These are phyloP conservation scores for Brienomyrus brachyistius DNA, from an alignment of 2,113 vertebrate genomes.

Conservation along the genomic window DNA sequence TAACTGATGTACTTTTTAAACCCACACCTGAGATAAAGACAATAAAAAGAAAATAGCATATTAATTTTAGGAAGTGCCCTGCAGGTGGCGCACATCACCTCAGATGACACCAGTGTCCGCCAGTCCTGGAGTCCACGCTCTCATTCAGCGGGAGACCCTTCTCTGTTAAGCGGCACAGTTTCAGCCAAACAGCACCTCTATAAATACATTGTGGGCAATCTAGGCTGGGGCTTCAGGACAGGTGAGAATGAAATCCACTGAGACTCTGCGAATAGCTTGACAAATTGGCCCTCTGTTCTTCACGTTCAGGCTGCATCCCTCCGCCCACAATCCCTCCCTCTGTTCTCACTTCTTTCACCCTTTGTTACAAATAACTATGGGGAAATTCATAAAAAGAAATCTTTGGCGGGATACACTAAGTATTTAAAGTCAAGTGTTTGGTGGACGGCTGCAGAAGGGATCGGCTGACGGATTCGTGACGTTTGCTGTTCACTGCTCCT, in stretches of 20 bases:
- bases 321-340: neutral
- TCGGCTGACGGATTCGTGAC: neutral
- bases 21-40: neutral
- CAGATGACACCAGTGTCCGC: neutral
- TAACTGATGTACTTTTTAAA: neutral
- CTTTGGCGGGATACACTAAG: neutral
- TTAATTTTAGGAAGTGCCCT: neutral
- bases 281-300: constrained; percentile 19
- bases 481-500: neutral
- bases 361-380: neutral
- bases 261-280: constrained; percentile 24
- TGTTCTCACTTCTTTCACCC: neutral
- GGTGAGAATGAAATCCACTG: constrained; percentile 15
- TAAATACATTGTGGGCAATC: constrained; percentile 11
- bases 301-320: neutral
- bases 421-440: constrained; percentile 1
- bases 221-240: constrained; percentile 24
- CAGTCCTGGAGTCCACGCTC: neutral
- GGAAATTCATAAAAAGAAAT: neutral
- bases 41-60: neutral
- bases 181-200: constrained; percentile 10
- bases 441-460: neutral
- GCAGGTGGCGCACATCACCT: neutral
- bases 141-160: neutral
- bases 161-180: constrained; percentile 11